These are phyloP conservation scores for Gymnorhina tibicen DNA, from an alignment of 2,113 vertebrate genomes.

Conservation along the genomic window DNA sequence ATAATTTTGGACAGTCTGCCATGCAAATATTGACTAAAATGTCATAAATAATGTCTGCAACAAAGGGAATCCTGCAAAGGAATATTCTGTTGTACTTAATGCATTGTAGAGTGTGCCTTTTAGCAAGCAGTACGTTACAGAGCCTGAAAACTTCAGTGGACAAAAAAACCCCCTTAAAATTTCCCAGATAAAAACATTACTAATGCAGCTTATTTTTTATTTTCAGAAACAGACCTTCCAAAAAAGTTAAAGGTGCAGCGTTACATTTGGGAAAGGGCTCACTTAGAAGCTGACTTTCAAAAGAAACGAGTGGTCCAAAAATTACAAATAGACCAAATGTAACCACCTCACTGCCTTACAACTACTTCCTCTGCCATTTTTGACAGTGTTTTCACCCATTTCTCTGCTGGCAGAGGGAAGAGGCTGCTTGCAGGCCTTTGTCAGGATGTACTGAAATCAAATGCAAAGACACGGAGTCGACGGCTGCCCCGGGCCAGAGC, in stretches of 20 bases:
- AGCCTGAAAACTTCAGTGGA: conserved; percentile 10
- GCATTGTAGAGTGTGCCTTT: conserved; percentile 7
- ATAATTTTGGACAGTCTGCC: conserved; percentile 49
- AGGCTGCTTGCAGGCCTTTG: neutral
- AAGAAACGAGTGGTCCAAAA: neutral
- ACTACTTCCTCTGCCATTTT: neutral
- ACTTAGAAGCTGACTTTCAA: neutral
- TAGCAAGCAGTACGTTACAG: neutral
- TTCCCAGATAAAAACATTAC: neutral
- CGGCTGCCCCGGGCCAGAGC: neutral
- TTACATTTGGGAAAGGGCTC: neutral
- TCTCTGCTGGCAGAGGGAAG: neutral
- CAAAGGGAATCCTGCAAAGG: conserved; percentile 58
- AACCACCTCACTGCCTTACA: neutral
- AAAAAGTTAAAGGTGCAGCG: neutral
- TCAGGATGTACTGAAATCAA: neutral
- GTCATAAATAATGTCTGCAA: conserved; percentile 58
- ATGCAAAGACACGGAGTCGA: neutral
- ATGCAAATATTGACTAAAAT: conserved; percentile 63
- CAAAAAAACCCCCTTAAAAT: neutral
- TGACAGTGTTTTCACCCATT: neutral
- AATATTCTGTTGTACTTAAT: conserved; percentile 51
- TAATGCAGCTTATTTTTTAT: neutral
- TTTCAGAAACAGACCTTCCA: neutral
- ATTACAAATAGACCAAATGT: neutral